Evolutionary conservation across 2,797 vertebrate species (phyloP).

Genomic region (Malacoraja senta): DNA sequence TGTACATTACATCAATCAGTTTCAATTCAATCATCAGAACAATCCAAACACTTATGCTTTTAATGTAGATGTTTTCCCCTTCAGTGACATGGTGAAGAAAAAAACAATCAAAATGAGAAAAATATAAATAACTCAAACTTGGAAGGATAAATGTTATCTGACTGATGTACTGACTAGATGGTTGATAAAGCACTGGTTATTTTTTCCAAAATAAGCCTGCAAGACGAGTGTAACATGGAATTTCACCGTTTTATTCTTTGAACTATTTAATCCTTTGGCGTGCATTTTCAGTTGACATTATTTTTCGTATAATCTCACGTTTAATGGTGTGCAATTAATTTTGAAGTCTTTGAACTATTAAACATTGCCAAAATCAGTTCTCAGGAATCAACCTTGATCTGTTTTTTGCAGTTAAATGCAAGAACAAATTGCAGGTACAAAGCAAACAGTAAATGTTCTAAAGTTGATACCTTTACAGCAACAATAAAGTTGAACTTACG

Average conservation of each 20-base stretch:
- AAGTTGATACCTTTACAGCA: not conserved
- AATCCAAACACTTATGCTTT: not conserved
- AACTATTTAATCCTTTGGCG: not conserved
- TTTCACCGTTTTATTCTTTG: not conserved
- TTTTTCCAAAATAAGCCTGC: not conserved
- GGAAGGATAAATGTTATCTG: not conserved
- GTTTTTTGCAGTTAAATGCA: not conserved
- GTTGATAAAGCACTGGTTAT: not conserved
- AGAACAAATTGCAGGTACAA: not conserved
- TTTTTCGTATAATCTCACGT: not conserved
- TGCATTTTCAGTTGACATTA: not conserved
- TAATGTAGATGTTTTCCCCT: not conserved
- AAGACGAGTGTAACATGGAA: not conserved
- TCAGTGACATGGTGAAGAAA: not conserved
- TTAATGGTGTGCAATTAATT: not conserved
- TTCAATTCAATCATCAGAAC: not conserved
- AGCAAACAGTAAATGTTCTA: not conserved
- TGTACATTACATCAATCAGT: not conserved
- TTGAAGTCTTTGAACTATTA: not conserved
- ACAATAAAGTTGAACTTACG: conserved; percentile 32
- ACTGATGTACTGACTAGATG: not conserved
- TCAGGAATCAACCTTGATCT: not conserved
- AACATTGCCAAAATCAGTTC: not conserved
- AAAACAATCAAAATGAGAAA: not conserved
- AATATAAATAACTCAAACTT: not conserved